Base-by-base conservation (phyloP, 2,113 vertebrate genomes). In the Psophia crepitans region DNA sequence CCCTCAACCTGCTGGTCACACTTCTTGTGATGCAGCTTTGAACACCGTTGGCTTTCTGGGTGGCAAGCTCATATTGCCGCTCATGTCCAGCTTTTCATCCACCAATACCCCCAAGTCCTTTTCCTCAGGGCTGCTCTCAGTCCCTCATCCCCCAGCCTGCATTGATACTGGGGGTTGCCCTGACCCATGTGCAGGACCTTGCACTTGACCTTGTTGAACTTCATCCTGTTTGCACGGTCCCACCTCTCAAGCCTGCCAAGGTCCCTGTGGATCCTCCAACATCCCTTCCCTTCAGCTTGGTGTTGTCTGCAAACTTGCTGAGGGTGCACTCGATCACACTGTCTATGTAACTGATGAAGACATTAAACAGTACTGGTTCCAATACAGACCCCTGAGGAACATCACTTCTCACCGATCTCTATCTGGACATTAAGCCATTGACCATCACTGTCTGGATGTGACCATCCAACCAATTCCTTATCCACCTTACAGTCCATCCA, bases 1-100 rank as follows among this genome's bases (percentile, higher is more conserved):
- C 46, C 56, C 12, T 63, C 1, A 1, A 32, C 13, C 14, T 66
- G 11, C n/a, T 84, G 43, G 8, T 9, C 71, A n/a, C 0, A 0
- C n/a, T 56, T 22, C 23, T 53, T 27, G 3, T 54, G 49, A n/a
- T 65, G 14, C 19, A 57, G 24, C 35, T 20, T 20, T 49, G 43
- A 12, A 17, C 11, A 5, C 1, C 0, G 32, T 30, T 58, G 41
- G 7, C 9, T 7, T 66, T 19, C 35, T 41, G 53, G 24, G 32
- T 12, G 58, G 53, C 1, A 1, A 76, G 24, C 1, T 1, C 30
- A n/a, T 12, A 10, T 35, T 53, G 15, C 4, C 1, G 37, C 19
- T 71, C 32, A 51, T 8, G 24, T 15, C 15, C 12, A 71, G 4
- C 9, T 51, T 71, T n/a, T 28, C 14, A 11, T 28, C 30, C 11